These are phyloP conservation scores for Camponotus pennsylvanicus DNA, from an alignment of 1,140 invertebrate genomes.

Conservation along the genomic window DNA sequence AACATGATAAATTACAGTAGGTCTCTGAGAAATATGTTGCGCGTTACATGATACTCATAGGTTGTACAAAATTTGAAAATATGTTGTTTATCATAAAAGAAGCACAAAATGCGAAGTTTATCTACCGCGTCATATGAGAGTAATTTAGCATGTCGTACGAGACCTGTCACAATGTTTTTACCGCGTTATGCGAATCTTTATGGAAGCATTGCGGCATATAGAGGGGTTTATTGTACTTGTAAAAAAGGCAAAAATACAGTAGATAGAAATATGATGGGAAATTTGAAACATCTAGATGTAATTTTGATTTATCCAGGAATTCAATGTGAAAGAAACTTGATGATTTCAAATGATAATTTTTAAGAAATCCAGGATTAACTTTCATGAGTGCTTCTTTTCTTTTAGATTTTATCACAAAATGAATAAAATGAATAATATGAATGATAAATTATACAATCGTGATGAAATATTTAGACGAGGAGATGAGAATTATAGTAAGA, in stretches of 20 bases:
- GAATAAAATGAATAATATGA: neutral
- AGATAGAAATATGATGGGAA: neutral
- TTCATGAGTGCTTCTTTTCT: neutral
- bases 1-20: neutral
- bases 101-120: too few relatives aligned
- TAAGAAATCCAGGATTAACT: neutral
- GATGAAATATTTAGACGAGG: neutral
- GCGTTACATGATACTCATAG: too few relatives aligned
- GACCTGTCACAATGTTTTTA: too few relatives aligned
- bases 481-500: neutral
- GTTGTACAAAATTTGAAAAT: too few relatives aligned
- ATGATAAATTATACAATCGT: neutral
- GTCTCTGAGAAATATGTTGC: too few relatives aligned
- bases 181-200: too few relatives aligned
- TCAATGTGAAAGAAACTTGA: neutral
- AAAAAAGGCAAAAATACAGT: neutral
- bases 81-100: too few relatives aligned
- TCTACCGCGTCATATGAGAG: too few relatives aligned
- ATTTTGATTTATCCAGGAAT: neutral
- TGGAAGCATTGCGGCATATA: too few relatives aligned
- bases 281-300: neutral
- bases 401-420: neutral
- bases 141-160: too few relatives aligned
- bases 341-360: neutral
- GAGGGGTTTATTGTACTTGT: too few relatives aligned